phyloP scores from a whole-genome alignment of 2,888 invertebrate genomes.

The Cybosia mesomella region DNA sequence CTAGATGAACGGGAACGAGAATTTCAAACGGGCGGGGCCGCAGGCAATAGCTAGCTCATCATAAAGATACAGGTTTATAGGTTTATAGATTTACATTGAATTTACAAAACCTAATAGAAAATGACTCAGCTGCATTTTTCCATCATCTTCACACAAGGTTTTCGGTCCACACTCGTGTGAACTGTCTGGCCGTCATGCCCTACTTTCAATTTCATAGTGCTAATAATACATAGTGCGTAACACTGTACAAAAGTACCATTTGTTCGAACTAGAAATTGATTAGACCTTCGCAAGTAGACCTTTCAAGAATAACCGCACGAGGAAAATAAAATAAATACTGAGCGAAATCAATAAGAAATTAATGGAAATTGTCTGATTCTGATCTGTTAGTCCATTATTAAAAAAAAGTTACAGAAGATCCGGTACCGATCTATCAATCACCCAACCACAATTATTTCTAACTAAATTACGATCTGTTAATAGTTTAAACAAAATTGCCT shows the following conservation, averaged over 20 bases:
- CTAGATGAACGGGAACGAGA: too few species aligned
- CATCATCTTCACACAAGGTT: slow-evolving; percentile 56
- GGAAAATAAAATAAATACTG: background rate
- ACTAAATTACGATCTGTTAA: background rate
- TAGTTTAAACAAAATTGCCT: background rate
- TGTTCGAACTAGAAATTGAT: slow-evolving; percentile 37
- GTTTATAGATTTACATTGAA: background rate
- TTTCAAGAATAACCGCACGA: background rate
- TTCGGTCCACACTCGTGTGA: slow-evolving; percentile 66
- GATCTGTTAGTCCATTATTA: background rate
- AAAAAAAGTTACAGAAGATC: background rate
- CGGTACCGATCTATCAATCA: background rate
- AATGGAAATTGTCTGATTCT: background rate
- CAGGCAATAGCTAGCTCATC: too few species aligned
- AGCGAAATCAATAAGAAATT: background rate
- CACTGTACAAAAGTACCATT: slow-evolving; percentile 40
- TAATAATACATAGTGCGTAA: slow-evolving; percentile 63
- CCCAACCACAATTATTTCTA: background rate
- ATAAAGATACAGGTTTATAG: background rate
- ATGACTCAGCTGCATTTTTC: slow-evolving; percentile 52
- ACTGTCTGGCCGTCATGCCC: slow-evolving; percentile 62
- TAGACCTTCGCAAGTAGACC: slow-evolving; percentile 16
- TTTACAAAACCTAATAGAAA: background rate
- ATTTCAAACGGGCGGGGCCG: too few species aligned
- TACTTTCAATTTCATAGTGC: slow-evolving; percentile 68